These are phyloP conservation scores for Heliconius melpomene DNA, from an alignment of 1,140 invertebrate genomes.

Conservation along the genomic window DNA sequence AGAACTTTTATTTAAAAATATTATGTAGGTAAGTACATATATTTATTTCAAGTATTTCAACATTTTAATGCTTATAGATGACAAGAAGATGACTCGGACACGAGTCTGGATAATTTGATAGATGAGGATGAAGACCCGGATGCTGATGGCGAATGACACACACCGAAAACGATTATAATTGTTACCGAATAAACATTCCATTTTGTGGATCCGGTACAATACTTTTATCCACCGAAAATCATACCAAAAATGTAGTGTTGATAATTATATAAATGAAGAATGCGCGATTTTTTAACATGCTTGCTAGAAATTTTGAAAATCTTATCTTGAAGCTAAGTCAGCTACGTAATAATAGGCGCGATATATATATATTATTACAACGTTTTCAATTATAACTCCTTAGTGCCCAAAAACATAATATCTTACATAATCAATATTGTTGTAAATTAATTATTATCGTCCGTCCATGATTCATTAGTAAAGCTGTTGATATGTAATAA, in stretches of 20 bases:
- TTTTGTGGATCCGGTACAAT: neutral
- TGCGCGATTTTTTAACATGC: neutral
- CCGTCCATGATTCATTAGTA: slow-evolving; percentile 1
- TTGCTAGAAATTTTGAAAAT: slow-evolving; percentile 8
- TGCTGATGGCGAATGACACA: slow-evolving; percentile 65
- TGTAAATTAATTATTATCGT: slow-evolving; percentile 6
- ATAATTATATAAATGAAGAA: neutral
- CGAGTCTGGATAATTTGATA: slow-evolving; percentile 78
- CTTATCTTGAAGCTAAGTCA: neutral
- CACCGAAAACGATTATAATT: slow-evolving; percentile 55
- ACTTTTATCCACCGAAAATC: neutral
- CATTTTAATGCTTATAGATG: slow-evolving; percentile 58
- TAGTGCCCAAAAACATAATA: slow-evolving; percentile 3
- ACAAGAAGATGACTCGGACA: slow-evolving; percentile 79
- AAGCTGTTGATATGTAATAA: neutral
- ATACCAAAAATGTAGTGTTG: slow-evolving; percentile 3
- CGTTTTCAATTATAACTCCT: neutral
- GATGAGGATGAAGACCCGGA: slow-evolving; percentile 66
- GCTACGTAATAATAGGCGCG: neutral
- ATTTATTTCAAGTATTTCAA: neutral
- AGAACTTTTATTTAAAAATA: too few species aligned
- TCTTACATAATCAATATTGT: neutral
- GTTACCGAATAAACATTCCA: slow-evolving; percentile 45
- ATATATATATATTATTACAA: neutral
- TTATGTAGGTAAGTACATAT: too few species aligned